Conservation (phyloP, 2,113 vertebrate genomes). For the Neolamprologus hecqui region DNA sequence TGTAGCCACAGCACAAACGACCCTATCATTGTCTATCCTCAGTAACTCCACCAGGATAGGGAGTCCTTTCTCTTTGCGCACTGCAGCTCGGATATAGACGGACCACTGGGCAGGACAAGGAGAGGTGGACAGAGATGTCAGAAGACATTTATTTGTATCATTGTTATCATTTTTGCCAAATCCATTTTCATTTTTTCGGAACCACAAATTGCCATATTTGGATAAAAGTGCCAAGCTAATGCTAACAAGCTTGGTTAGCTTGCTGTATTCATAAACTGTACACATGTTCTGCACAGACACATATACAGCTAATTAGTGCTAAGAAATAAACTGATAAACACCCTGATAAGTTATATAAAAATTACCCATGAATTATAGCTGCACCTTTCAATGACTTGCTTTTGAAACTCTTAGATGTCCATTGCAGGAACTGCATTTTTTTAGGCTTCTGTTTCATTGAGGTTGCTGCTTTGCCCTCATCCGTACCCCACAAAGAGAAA, state of each 20-base stretch:
- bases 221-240: neutral
- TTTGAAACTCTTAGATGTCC: neutral
- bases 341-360: neutral
- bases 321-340: neutral
- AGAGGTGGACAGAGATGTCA: neutral
- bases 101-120: slow-evolving; percentile 79
- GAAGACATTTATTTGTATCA: neutral
- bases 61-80: slow-evolving; percentile 96
- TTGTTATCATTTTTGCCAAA: neutral
- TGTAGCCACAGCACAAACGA: slow-evolving; percentile 97
- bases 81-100: slow-evolving; percentile 93
- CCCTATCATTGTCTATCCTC: slow-evolving; percentile 96
- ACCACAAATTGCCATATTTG: neutral
- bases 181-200: neutral
- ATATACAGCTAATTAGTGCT: neutral
- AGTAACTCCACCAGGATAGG: slow-evolving; percentile 96
- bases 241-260: neutral
- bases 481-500: neutral
- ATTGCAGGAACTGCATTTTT: neutral
- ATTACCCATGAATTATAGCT: neutral
- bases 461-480: neutral
- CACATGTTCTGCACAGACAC: neutral
- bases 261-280: neutral
- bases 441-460: neutral
- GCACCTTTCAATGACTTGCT: neutral